Evolutionary conservation across 2,113 vertebrate genomes (phyloP), one percentile per base, ranked within the genome.

Genomic region (Xiphorhynchus elegans): DNA sequence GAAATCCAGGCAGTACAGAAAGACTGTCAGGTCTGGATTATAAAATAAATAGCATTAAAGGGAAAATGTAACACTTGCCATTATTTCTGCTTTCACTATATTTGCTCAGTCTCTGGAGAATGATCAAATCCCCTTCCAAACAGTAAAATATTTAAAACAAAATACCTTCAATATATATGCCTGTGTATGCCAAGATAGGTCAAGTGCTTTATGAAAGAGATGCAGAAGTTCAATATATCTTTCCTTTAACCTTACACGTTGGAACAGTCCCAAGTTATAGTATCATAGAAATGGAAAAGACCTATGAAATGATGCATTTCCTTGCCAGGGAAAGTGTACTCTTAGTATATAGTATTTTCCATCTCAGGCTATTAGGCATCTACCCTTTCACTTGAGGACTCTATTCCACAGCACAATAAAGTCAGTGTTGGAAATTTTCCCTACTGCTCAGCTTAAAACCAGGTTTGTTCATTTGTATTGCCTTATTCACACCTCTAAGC

Each of bases 341-440:
- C 44, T 68, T 66, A 56, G 29, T 66, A 59, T 42, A 78, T 5
- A 93, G 42, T 56, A 91, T 97, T 98, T 97, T 97, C 96, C 96
- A 95, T 96, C 91, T 97, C 92, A 94, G 69, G 78, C 94, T 96
- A 92, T 97, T 96, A 94, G 89, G 89, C 87, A 91, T 97, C 96
- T 96, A 87, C 92, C 33, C 93, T 44, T 84, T 97, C 77, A 90
- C 91, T 95, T 93, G 97, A 97, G 84, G 95, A 97, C 76, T 89
- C 79, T 94, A 84, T 97, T 97, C 90, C 78, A 78, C 64, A 96
- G 85, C 82, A 96, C 86, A 97, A 94, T 97, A 95, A 97, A 97
- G 95, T 89, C 94, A 95, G 42, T 84, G 94, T 93, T 97, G 94
- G 88, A 96, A 97, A 87, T 94, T 97, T 97, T 97, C 90, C 94